Base-by-base conservation (phyloP, 2,113 vertebrate species). In the Pluvialis apricaria region DNA sequence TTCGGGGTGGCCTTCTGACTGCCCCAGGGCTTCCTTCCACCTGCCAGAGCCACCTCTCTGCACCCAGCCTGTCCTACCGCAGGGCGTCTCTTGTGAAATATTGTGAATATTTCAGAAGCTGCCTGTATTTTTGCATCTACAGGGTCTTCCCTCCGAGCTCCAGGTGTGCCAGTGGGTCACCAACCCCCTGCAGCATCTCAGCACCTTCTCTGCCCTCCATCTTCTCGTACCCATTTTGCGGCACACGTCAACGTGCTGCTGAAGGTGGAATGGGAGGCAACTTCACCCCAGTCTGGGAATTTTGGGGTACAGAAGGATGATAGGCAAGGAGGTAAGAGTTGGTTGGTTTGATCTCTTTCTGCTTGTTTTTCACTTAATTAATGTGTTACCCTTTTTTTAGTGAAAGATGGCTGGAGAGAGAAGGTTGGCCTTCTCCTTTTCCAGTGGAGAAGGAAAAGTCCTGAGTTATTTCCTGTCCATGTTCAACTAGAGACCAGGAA, bases 201-300 rank as follows among this genome's bases (percentile, higher is more conserved):
- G 20, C 52, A 24, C 52, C 72, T 83, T 60, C 71, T 77, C 44
- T 15, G 25, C 52, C 34, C 58, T 58, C 64, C 36, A 8, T 40
- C 65, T 38, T 52, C 79, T 52, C 6, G 32, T 19, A 31, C 28
- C 28, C 11, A 5, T 38, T 78, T 88, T 6, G 20, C 28, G 64
- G 70, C 31, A 29, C 9, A 4, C 2, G 2, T 57, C 65, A 32
- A 32, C 26, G 0, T 13, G 25, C 45, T 0, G 2, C 32, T 28
- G 80, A 32, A 54, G 52, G 44, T 47, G 58, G 66, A 60, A 28
- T 2, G 31, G 52, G 52, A 78, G 25, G 29, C 31, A 26, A 6
- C 52, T 79, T 60, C 60, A 54, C 17, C 21, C 40, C n/a, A 5
- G 4, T 12, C 52, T 54, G 21, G 69, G 54, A 61, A 68, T 81